A percentile compares a stretch with the other conserved stretches of the same genome.
phyloP scores from a whole-genome alignment of 2,797 vertebrate genomes.

The Cossypha dichroa region DNA sequence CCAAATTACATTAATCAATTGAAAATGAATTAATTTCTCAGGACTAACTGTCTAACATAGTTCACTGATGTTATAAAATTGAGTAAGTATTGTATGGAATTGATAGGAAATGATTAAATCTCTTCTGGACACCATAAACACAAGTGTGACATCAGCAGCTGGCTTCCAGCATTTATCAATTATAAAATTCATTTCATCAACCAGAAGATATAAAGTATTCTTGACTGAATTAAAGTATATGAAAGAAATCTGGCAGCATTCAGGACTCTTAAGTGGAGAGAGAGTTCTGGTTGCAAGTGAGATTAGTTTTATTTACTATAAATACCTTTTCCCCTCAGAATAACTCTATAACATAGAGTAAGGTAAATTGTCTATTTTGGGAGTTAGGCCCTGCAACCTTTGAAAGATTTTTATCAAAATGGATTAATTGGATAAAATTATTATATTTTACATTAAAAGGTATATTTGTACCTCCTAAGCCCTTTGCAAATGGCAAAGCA shows the following conservation, averaged over 20 bases:
- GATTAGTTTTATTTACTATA: not conserved
- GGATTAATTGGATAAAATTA: not conserved
- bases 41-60: not conserved
- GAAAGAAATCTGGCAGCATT: not conserved
- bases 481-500: not conserved
- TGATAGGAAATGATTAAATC: not conserved
- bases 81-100: not conserved
- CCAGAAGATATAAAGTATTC: not conserved
- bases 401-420: not conserved
- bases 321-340: not conserved
- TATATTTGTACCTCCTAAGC: not conserved
- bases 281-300: not conserved
- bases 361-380: not conserved
- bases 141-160: not conserved
- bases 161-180: not conserved
- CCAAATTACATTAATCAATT: not conserved
- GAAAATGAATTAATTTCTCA: slow-evolving; percentile 12
- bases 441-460: not conserved
- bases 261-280: not conserved
- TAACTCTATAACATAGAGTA: not conserved
- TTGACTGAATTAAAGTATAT: not conserved
- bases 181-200: slow-evolving; percentile 10
- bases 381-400: not conserved
- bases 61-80: not conserved
- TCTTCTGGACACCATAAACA: slow-evolving; percentile 1